Conservation (phyloP, 2,888 invertebrate species). For the Gastrophysa polygoni region DNA sequence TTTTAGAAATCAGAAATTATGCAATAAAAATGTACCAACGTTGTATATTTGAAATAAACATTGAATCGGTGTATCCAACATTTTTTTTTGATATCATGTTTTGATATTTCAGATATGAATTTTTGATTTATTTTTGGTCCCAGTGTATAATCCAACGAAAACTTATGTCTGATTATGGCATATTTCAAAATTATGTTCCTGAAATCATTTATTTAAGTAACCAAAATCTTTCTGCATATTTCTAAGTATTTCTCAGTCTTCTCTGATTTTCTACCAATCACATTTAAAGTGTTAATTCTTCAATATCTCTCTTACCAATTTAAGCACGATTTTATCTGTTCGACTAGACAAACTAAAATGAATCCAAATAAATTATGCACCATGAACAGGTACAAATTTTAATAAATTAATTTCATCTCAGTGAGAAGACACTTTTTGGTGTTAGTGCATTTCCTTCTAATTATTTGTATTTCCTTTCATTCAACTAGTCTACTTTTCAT, state of each 20-base stretch:
- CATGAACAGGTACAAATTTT: slow-evolving; percentile 42
- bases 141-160: slow-evolving; percentile 49
- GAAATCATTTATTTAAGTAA: slow-evolving; percentile 29
- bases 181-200: slow-evolving; percentile 48
- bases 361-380: slow-evolving; percentile 39
- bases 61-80: slow-evolving; percentile 26
- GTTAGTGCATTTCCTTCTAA: slow-evolving; percentile 42
- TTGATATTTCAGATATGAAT: slow-evolving; percentile 58
- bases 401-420: slow-evolving; percentile 38
- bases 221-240: slow-evolving; percentile 36
- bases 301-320: slow-evolving; percentile 41
- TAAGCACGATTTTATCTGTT: slow-evolving; percentile 33
- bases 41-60: slow-evolving; percentile 31
- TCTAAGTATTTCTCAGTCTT: slow-evolving; percentile 54
- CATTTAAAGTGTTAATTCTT: slow-evolving; percentile 42
- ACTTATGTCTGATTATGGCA: slow-evolving; percentile 49
- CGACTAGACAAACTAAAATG: slow-evolving; percentile 38
- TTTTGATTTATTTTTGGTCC: slow-evolving; percentile 57
- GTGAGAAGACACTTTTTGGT: slow-evolving; percentile 58
- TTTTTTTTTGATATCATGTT: slow-evolving; percentile 50
- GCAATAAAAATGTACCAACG: slow-evolving; percentile 39
- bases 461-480: slow-evolving; percentile 22
- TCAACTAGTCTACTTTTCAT: slow-evolving; percentile 38
- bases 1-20: slow-evolving; percentile 33
- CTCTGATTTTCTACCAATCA: slow-evolving; percentile 54